Evolutionary conservation across 2,888 invertebrate species (phyloP).

Genomic region (Cephus spinipes): DNA sequence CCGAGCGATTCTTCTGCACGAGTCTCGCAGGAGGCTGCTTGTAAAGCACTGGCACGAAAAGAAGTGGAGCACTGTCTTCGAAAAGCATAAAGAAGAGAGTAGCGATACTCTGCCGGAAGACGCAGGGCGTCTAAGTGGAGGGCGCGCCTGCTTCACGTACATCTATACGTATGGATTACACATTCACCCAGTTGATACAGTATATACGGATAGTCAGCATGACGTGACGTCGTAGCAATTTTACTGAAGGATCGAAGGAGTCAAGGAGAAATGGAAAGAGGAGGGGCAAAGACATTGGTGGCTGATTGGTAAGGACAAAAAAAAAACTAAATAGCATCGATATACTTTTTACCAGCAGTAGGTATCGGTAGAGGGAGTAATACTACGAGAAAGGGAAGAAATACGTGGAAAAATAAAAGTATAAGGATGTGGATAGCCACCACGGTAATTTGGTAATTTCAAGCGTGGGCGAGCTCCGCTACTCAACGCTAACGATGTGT

Average conservation of each 20-base stretch:
- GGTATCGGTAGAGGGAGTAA: neutral
- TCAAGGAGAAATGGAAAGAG: constrained; percentile 18
- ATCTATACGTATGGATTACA: constrained; percentile 16
- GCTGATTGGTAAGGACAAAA: constrained; percentile 11
- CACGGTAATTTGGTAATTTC: constrained; percentile 32
- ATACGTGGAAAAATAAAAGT: neutral
- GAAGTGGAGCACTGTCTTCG: constrained; percentile 2
- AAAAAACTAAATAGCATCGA: neutral
- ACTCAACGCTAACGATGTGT: constrained; percentile 24
- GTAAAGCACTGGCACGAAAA: neutral
- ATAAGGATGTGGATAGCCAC: constrained; percentile 4
- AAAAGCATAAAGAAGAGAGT: neutral
- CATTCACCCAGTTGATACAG: constrained; percentile 4
- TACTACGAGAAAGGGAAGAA: neutral
- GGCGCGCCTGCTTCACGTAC: constrained; percentile 43
- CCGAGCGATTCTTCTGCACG: neutral
- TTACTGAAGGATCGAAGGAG: constrained; percentile 25
- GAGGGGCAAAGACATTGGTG: neutral
- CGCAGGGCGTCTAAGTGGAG: constrained; percentile 43
- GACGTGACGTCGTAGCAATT: constrained; percentile 35
- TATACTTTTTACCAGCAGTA: neutral
- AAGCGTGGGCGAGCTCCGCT: constrained; percentile 22
- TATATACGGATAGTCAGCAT: constrained; percentile 20
- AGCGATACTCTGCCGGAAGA: constrained; percentile 33
- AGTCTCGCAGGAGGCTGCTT: neutral